phyloP scores from a whole-genome alignment of 2,888 invertebrate genomes.

The Agonopterix arenella region DNA sequence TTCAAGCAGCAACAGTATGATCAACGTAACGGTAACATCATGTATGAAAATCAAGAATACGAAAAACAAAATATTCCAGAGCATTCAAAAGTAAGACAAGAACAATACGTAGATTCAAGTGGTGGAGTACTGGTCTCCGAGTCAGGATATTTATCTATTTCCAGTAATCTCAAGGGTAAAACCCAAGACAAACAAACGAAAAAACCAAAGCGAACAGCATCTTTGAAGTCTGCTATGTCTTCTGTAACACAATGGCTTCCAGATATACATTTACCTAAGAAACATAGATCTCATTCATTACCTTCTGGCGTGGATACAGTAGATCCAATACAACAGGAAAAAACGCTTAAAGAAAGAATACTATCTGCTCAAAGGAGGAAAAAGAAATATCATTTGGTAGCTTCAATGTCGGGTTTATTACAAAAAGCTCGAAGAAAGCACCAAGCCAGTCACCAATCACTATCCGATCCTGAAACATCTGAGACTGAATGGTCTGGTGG shows the following conservation, averaged over 20 bases:
- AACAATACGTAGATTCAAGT: constrained; percentile 60
- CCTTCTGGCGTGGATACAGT: constrained; percentile 82
- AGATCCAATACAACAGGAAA: constrained; percentile 67
- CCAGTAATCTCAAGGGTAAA: constrained; percentile 78
- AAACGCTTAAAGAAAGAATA: constrained; percentile 64
- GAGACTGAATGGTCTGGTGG: constrained; percentile 83
- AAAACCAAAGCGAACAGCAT: constrained; percentile 84
- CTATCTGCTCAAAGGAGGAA: constrained; percentile 78
- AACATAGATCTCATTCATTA: constrained; percentile 88
- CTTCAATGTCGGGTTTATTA: constrained; percentile 89
- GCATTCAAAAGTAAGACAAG: constrained; percentile 43
- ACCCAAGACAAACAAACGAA: constrained; percentile 76
- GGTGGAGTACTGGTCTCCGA: constrained; percentile 82
- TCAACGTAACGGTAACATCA: constrained; percentile 64
- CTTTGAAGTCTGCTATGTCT: constrained; percentile 87
- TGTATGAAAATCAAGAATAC: constrained; percentile 51
- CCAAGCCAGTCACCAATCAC: constrained; percentile 77
- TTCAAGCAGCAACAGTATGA: constrained; percentile 73
- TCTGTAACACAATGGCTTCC: constrained; percentile 89
- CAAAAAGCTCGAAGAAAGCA: constrained; percentile 88
- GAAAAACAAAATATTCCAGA: constrained; percentile 48
- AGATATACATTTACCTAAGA: constrained; percentile 85
- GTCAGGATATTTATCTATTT: constrained; percentile 86
- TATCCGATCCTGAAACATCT: constrained; percentile 87
- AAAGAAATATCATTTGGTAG: constrained; percentile 88